Evolutionary conservation across 2,113 vertebrate genomes (phyloP).

Genomic region (Guaruba guarouba): DNA sequence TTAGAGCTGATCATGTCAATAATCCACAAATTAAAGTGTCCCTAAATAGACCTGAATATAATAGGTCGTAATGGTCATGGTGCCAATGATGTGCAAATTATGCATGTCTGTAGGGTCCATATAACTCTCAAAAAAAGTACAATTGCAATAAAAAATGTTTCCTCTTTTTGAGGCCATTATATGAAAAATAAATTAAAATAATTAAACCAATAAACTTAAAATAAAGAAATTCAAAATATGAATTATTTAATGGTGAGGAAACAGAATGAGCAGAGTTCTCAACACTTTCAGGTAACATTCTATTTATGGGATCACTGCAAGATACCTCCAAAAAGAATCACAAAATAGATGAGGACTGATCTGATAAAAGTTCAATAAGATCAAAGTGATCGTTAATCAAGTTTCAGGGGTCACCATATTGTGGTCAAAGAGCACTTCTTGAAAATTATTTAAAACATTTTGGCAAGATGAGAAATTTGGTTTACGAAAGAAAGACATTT

Average conservation of each 20-base stretch:
- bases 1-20: conserved; percentile 71
- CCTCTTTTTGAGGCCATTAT: conserved; percentile 1
- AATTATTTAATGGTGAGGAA: neutral
- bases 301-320: neutral
- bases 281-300: neutral
- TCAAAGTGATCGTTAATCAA: neutral
- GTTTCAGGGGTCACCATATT: neutral
- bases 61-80: conserved; percentile 56
- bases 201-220: conserved; percentile 21
- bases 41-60: conserved; percentile 69
- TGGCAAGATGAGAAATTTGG: neutral
- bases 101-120: conserved; percentile 40
- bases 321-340: neutral
- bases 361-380: neutral
- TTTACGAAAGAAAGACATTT: neutral
- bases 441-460: neutral
- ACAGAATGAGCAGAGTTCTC: neutral
- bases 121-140: conserved; percentile 36
- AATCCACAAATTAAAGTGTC: conserved; percentile 71
- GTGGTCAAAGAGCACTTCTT: neutral
- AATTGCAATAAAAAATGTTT: conserved; percentile 12
- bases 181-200: conserved; percentile 8
- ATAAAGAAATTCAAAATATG: neutral
- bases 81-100: conserved; percentile 69
- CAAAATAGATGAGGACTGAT: neutral